Percentiles rank a stretch among this genome's conserved stretches.
Evolutionary conservation across 2,797 vertebrate genomes (phyloP).

Genomic region (Esox masquinongy): DNA sequence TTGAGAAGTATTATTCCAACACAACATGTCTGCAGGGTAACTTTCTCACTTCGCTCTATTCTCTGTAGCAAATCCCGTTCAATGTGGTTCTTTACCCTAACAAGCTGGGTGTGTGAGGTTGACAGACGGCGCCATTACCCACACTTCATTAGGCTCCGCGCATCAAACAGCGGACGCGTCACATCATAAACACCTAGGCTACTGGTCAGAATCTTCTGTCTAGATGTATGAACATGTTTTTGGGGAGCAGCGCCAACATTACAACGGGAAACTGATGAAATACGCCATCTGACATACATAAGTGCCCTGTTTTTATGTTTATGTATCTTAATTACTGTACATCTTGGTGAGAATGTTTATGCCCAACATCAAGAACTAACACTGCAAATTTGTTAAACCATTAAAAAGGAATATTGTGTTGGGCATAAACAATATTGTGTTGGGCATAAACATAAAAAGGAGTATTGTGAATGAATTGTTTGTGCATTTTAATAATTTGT

Average conservation of each 20-base stretch:
- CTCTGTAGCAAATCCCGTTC: not conserved
- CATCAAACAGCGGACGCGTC: not conserved
- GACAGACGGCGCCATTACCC: not conserved
- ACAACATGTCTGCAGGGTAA: not conserved
- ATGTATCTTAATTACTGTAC: not conserved
- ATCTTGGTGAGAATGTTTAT: conserved; percentile 15
- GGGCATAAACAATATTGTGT: too few species aligned
- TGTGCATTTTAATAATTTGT: not conserved
- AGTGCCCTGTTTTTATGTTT: conserved; percentile 19
- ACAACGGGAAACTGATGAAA: conserved; percentile 36
- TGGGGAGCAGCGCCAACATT: conserved; percentile 12
- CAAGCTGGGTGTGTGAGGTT: not conserved
- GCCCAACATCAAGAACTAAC: too few species aligned
- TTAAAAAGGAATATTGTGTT: not conserved
- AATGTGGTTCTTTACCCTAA: not conserved
- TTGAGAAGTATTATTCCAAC: not conserved
- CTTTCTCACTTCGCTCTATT: not conserved
- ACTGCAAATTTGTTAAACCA: too few species aligned
- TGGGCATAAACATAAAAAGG: too few species aligned
- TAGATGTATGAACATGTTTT: conserved; percentile 8
- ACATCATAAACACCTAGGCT: conserved; percentile 12
- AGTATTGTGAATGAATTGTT: not conserved
- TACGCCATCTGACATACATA: conserved; percentile 29
- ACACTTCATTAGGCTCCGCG: not conserved
- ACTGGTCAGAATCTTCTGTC: conserved; percentile 20